phyloP scores from a whole-genome alignment of 2,888 invertebrate species.

The Lasioglossum malachurum region DNA sequence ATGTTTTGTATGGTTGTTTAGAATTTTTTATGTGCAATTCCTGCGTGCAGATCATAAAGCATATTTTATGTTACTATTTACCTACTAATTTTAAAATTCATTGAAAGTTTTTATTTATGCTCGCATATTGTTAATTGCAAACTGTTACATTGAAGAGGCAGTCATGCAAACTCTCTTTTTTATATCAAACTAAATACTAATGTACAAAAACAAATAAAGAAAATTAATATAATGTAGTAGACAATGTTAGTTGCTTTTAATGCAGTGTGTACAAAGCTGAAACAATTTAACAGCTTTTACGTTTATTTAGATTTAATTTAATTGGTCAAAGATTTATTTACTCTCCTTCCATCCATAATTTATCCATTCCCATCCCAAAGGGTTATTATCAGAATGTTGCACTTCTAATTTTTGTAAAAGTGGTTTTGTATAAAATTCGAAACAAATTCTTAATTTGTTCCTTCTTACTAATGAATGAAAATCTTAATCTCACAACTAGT shows the following conservation, averaged over 20 bases:
- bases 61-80: not conserved
- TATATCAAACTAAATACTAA: not conserved
- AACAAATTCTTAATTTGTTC: not conserved
- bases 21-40: conserved; percentile 17
- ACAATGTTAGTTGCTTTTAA: not conserved
- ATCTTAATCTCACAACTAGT: not conserved
- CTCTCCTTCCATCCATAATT: not conserved
- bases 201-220: not conserved
- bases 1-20: conserved; percentile 14
- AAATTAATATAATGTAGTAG: conserved; percentile 9
- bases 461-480: not conserved
- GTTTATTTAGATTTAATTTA: not conserved
- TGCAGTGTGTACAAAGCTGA: not conserved
- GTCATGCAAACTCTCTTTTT: not conserved
- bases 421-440: not conserved
- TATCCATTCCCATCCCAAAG: not conserved
- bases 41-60: not conserved
- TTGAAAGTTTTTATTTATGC: conserved; percentile 2
- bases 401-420: not conserved
- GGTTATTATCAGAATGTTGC: not conserved
- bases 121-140: not conserved
- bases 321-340: not conserved
- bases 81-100: not conserved
- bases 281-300: not conserved
- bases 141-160: not conserved